Conservation (phyloP, 1,140 invertebrate species). For the Bombus pyrosoma region DNA sequence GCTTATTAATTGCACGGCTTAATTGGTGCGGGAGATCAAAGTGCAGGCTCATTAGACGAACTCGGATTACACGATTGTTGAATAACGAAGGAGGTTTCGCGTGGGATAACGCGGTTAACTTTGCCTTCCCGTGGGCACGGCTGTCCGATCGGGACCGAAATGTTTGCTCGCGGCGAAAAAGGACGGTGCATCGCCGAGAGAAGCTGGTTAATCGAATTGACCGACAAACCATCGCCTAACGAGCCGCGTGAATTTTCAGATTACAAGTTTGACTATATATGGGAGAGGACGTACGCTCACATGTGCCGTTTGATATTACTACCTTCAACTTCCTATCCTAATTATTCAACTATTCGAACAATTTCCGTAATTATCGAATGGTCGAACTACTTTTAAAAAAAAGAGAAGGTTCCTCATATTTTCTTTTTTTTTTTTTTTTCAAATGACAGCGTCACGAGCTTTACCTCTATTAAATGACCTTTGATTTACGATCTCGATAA, state of each 20-base stretch:
- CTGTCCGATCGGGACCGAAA: neutral
- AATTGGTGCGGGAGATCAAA: slow-evolving; percentile 18
- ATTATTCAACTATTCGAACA: neutral
- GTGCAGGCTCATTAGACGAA: slow-evolving; percentile 19
- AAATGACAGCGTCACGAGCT: neutral
- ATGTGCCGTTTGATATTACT: neutral
- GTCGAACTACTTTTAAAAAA: neutral
- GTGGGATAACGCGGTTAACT: neutral
- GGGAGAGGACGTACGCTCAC: neutral
- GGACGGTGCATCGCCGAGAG: neutral
- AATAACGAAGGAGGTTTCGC: slow-evolving; percentile 31
- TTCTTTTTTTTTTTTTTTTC: neutral
- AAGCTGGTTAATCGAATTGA: slow-evolving; percentile 7
- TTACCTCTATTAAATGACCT: neutral
- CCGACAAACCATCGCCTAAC: slow-evolving; percentile 24
- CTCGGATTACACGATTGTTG: slow-evolving; percentile 17
- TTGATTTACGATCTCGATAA: neutral
- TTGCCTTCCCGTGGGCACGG: neutral
- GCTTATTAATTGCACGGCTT: slow-evolving; percentile 34
- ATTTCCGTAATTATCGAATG: neutral
- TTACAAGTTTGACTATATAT: neutral
- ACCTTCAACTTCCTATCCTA: neutral
- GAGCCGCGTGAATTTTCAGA: slow-evolving; percentile 23
- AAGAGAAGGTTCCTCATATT: neutral
- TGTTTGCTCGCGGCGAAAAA: slow-evolving; percentile 3